Base-by-base conservation (phyloP, 2,113 vertebrate species). In the Neopipo cinnamomea region DNA sequence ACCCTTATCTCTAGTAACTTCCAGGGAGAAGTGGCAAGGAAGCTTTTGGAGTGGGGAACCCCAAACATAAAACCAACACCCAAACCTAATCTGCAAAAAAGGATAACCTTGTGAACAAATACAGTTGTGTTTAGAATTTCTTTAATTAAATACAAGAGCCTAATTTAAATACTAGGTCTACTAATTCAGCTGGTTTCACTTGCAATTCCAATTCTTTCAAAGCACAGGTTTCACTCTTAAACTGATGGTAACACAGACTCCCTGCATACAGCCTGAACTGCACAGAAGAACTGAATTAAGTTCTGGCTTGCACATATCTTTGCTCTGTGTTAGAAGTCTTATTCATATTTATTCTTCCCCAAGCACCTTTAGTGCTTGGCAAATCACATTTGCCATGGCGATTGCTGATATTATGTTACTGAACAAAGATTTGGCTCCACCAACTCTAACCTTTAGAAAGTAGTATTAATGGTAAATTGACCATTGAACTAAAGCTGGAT, bases 271-370 rank as follows among this genome's bases (percentile, higher is more conserved):
- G 28, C 8, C 41, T 27, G 42, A 52, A 20, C n/a, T 63, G 18
- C 39, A 76, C 4, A 50, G 63, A 90, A 75, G 11, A 65, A 70
- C 2, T 37, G 66, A 72, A 62, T 46, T 5, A 83, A 86, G 33
- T 42, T 67, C 49, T 35, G 37, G 22, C 5, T 85, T 56, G 24
- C 33, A 67, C 0, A 16, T 1, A 0, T 14, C 37, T 76, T 52
- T 39, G 24, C 23, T 77, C 19, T 80, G 4, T 22, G 2, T 70
- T 49, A 83, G 23, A 55, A 89, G 11, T 50, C 46, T 59, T 70
- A 15, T 25, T 88, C 23, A 42, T 63, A 5, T 46, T 77, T 62
- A 68, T 47, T 61, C 41, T 68, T 89, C 28, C 23, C 42, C 37
- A 24, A 8, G 46, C 18, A 55, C 14, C 28, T 44, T 61, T 47